Percentiles rank a stretch among this genome's conserved stretches.
phyloP scores from a whole-genome alignment of 2,113 vertebrate species.

The Oriolus oriolus region DNA sequence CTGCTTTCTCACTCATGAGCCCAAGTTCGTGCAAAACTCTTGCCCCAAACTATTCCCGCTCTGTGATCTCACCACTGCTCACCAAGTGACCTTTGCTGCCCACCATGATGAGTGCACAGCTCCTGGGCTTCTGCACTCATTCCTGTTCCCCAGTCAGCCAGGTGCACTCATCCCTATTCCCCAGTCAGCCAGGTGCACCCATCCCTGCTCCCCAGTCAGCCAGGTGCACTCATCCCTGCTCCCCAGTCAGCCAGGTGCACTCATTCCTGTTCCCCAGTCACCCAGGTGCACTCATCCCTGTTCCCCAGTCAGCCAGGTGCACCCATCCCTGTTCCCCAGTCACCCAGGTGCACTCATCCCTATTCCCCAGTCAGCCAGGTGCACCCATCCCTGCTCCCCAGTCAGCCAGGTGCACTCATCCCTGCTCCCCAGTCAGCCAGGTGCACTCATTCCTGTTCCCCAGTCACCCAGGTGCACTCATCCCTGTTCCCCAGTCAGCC shows the following conservation, averaged over 20 bases:
- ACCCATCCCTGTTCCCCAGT: too few species aligned
- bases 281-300: not conserved
- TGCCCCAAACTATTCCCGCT: not conserved
- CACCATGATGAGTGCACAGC: not conserved
- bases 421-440: too few species aligned
- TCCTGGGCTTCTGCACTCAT: not conserved
- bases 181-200: too few species aligned
- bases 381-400: not conserved
- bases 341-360: too few species aligned
- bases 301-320: not conserved
- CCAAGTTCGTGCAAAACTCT: not conserved
- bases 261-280: too few species aligned
- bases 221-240: too few species aligned
- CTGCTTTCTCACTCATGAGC: not conserved
- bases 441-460: not conserved
- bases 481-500: not conserved
- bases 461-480: not conserved
- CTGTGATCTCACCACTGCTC: not conserved
- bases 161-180: too few species aligned
- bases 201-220: not conserved
- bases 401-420: not conserved
- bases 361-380: rapidly evolving
- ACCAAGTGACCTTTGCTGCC: not conserved
- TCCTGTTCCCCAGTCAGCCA: not conserved
- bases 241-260: not conserved